Base-by-base conservation (phyloP, 2,888 invertebrate species). In the Clepsis dumicolana region DNA sequence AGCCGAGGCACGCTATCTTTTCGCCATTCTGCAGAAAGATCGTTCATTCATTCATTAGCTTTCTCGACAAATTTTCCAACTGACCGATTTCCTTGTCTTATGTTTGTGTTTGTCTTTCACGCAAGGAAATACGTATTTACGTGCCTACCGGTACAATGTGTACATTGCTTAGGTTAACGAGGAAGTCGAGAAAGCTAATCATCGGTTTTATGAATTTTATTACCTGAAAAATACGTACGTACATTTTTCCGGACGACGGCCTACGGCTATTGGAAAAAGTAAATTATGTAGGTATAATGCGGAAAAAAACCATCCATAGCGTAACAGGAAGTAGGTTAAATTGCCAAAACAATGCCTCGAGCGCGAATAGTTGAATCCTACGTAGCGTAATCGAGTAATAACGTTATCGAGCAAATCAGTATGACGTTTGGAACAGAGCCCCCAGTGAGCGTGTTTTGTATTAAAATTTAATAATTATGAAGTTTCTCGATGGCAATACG, bases 31-130 rank as follows among this genome's bases (percentile, higher is more conserved):
- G 41, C 24, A 29, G n/a, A 38, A 44, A 32, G 25, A 29, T 18
- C 38, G 32, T 61, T 65, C 44, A 65, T 65, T 65, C 53, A 1
- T 16, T 38, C 60, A n/a, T 8, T 25, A 60, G 52, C 60, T 65
- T 65, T 60, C 60, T 61, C 60, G 14, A 24, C 27, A 61, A 61
- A 65, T 54, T 54, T 52, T 4, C 18, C 48, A 50, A 50, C 48
- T 10, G 21, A 44, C 41, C 16, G 54, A 54, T 18, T 27, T 29
- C 2, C n/a, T 53, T n/a, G n/a, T 52, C 7, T 29, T 56, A 21
- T 56, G 18, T 24, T 35, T n/a, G 16, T 35, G 24, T 38, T 38
- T 35, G 7, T 12, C 35, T 4, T 24, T 21, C 38, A 12, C 18
- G 3, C 5, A 16, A 8, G 10, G 14, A 54, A 10, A 32, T 0